Evolutionary conservation across 2,797 vertebrate genomes (phyloP).

Genomic region (Nyctalus aviator): DNA sequence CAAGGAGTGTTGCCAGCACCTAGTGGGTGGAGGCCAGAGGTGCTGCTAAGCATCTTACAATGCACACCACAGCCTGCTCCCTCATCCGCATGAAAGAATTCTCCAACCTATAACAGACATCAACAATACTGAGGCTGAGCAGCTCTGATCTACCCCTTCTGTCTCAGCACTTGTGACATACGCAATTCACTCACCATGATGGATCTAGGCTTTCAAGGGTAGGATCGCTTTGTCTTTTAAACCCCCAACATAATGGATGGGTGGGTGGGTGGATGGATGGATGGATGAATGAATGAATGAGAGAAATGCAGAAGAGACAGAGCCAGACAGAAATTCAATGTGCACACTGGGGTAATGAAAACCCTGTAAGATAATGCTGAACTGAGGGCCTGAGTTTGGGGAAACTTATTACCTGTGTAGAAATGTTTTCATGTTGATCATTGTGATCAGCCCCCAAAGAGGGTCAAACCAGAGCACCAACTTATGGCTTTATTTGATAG

Average conservation of each 20-base stretch:
- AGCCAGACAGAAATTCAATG: rapidly evolving
- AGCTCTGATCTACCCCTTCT: rapidly evolving
- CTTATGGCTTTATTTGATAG: not conserved
- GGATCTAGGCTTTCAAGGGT: not conserved
- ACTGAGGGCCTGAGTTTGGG: not conserved
- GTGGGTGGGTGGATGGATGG: too few species aligned
- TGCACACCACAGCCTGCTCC: rapidly evolving
- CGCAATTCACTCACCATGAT: not conserved
- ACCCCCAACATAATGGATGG: not conserved
- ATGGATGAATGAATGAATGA: too few species aligned
- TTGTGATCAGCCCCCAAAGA: not conserved
- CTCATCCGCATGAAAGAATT: not conserved
- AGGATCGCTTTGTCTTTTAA: not conserved
- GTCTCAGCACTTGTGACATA: not conserved
- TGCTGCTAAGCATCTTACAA: rapidly evolving
- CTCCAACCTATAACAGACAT: rapidly evolving
- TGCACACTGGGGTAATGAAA: rapidly evolving
- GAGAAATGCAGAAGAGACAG: too few species aligned
- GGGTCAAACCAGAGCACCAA: not conserved
- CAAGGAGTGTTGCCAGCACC: rapidly evolving
- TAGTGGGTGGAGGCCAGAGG: not conserved
- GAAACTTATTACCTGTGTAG: not conserved
- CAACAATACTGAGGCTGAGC: rapidly evolving
- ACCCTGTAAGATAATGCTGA: not conserved
- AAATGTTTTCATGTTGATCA: not conserved